Evolutionary conservation across 2,888 invertebrate species (phyloP).

Genomic region (Antheraea assamensis): DNA sequence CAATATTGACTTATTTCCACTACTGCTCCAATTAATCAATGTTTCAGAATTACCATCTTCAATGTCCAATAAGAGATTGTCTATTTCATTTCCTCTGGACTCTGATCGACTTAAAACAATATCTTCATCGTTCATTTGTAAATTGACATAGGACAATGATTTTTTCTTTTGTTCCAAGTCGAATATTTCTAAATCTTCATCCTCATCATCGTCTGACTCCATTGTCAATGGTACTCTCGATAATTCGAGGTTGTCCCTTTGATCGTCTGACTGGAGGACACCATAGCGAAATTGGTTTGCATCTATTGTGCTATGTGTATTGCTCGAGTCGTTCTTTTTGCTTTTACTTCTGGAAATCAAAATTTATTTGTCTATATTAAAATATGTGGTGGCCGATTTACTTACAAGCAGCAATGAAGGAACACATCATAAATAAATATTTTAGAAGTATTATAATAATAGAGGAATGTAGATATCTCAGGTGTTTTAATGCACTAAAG

Average conservation of each 20-base stretch:
- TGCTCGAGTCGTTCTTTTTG: conserved; percentile 58
- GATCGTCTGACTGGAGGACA: conserved; percentile 72
- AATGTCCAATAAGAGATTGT: conserved; percentile 70
- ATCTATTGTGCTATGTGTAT: conserved; percentile 59
- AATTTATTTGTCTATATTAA: not conserved
- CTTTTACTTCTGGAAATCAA: conserved; percentile 57
- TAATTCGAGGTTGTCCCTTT: conserved; percentile 69
- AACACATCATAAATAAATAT: not conserved
- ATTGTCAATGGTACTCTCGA: conserved; percentile 72
- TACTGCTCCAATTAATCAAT: conserved; percentile 71
- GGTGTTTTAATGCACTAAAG: too few relatives aligned
- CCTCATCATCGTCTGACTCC: conserved; percentile 78
- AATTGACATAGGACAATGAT: conserved; percentile 71
- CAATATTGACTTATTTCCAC: conserved; percentile 69
- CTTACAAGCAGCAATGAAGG: not conserved
- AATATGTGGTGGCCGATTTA: not conserved
- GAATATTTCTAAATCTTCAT: conserved; percentile 77
- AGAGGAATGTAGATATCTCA: not conserved
- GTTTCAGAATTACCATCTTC: conserved; percentile 66
- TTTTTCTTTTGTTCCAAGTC: conserved; percentile 75
- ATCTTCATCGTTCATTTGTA: conserved; percentile 69
- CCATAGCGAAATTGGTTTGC: conserved; percentile 77
- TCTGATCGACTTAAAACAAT: conserved; percentile 55
- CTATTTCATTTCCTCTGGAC: conserved; percentile 47
- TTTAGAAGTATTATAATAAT: not conserved